These are phyloP conservation scores for Scarus forsteni DNA, from an alignment of 2,797 vertebrate genomes.

Conservation along the genomic window DNA sequence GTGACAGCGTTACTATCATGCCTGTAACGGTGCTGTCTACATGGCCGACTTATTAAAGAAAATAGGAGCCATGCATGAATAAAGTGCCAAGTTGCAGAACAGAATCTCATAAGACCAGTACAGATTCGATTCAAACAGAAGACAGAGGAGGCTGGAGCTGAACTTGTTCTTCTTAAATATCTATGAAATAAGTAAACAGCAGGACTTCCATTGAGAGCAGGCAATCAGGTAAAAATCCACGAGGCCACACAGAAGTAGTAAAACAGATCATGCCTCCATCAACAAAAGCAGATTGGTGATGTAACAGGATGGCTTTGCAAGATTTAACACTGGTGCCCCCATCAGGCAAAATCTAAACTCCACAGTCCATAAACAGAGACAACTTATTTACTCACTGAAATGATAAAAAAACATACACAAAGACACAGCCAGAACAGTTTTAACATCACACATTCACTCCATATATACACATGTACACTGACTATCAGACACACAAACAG, in stretches of 20 bases:
- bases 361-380: constrained; percentile 2
- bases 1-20: constrained; percentile 13
- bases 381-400: constrained; percentile 11
- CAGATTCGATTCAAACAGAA: constrained; percentile 10
- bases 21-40: constrained; percentile 2
- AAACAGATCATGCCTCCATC: constrained; percentile 1
- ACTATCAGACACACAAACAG: constrained; percentile 31
- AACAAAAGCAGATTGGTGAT: neutral
- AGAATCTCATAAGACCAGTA: neutral
- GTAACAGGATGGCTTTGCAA: neutral
- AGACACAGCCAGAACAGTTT: constrained; percentile 36
- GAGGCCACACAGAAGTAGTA: neutral
- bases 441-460: constrained; percentile 27
- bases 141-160: constrained; percentile 1
- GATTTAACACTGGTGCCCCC: constrained; percentile 37
- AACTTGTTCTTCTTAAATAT: neutral
- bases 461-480: constrained; percentile 33
- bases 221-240: constrained; percentile 11
- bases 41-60: constrained; percentile 15
- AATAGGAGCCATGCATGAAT: constrained; percentile 51
- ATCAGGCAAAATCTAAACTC: constrained; percentile 20
- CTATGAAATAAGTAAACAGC: constrained; percentile 2
- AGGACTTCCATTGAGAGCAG: constrained; percentile 19
- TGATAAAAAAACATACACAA: neutral
- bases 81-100: constrained; percentile 25